Percentiles rank a stretch among this genome's conserved stretches.
Conservation (phyloP, 1,140 invertebrate genomes). For the Drosophila nannoptera region DNA sequence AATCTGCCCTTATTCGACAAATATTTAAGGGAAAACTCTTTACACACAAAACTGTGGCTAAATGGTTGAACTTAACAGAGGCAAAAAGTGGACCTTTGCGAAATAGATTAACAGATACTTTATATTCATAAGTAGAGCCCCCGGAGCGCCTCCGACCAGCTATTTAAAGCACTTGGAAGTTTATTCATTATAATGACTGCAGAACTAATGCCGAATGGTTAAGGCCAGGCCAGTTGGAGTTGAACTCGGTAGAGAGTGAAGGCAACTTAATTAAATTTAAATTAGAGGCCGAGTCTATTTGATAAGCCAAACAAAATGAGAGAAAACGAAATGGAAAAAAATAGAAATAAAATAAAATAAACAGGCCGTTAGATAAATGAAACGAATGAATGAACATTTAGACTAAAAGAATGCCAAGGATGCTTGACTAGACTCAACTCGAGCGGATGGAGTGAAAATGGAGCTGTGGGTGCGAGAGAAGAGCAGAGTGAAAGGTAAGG, state of each 20-base stretch:
- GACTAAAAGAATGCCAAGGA: slow-evolving; percentile 31
- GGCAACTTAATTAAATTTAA: slow-evolving; percentile 77
- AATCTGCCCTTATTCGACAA: slow-evolving; percentile 54
- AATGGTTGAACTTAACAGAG: not conserved
- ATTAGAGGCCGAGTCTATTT: slow-evolving; percentile 63
- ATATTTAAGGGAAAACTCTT: slow-evolving; percentile 42
- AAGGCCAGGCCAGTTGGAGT: slow-evolving; percentile 2
- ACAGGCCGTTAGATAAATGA: slow-evolving; percentile 60
- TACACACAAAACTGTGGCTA: slow-evolving; percentile 33
- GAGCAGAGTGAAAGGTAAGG: not conserved
- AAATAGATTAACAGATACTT: slow-evolving; percentile 76
- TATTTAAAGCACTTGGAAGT: slow-evolving; percentile 48
- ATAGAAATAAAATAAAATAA: too few species aligned
- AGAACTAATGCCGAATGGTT: slow-evolving; percentile 54
- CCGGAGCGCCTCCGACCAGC: slow-evolving; percentile 2
- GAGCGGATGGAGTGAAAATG: not conserved
- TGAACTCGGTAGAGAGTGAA: not conserved
- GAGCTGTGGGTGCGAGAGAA: not conserved
- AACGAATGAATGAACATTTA: slow-evolving; percentile 71
- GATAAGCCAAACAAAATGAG: slow-evolving; percentile 23
- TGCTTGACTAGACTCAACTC: not conserved
- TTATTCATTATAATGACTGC: slow-evolving; percentile 73
- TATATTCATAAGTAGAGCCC: slow-evolving; percentile 65
- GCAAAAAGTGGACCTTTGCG: slow-evolving; percentile 45
- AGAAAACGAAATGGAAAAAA: not conserved